Percentiles rank a stretch among this genome's conserved stretches.
Conservation (phyloP, 2,113 vertebrate species). For the Dendrocopos noguchii region DNA sequence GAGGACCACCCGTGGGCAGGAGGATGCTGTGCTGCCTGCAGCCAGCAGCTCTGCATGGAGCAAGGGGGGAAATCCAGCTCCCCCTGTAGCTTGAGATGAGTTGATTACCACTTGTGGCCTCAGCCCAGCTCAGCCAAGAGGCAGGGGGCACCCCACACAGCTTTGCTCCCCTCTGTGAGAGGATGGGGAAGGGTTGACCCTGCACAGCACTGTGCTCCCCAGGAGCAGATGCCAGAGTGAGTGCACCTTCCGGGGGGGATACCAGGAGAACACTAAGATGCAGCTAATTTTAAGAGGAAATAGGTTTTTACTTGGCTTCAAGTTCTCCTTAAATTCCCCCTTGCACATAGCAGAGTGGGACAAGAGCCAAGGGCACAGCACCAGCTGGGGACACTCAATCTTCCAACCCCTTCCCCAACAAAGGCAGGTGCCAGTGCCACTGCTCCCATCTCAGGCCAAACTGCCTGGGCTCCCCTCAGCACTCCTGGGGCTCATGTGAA, state of each 20-base stretch:
- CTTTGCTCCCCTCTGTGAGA: background rate
- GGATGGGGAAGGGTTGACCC: background rate
- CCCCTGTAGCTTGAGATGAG: background rate
- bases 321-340: background rate
- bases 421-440: fast-evolving
- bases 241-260: background rate
- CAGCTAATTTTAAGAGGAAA: background rate
- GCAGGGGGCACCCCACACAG: background rate
- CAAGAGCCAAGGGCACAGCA: background rate
- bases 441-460: fast-evolving
- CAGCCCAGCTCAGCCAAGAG: background rate
- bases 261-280: fast-evolving
- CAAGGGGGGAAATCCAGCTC: background rate
- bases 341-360: background rate
- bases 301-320: background rate
- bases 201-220: fast-evolving
- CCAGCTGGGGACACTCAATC: background rate
- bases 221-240: fast-evolving
- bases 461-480: fast-evolving
- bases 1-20: background rate
- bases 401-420: background rate
- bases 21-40: fast-evolving
- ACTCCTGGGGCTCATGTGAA: fast-evolving
- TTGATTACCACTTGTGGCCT: background rate
- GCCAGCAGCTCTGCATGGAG: fast-evolving